Evolutionary conservation across 2,797 vertebrate species (phyloP), one percentile per base, ranked within the genome.

Genomic region (Nannoperca obscura): DNA sequence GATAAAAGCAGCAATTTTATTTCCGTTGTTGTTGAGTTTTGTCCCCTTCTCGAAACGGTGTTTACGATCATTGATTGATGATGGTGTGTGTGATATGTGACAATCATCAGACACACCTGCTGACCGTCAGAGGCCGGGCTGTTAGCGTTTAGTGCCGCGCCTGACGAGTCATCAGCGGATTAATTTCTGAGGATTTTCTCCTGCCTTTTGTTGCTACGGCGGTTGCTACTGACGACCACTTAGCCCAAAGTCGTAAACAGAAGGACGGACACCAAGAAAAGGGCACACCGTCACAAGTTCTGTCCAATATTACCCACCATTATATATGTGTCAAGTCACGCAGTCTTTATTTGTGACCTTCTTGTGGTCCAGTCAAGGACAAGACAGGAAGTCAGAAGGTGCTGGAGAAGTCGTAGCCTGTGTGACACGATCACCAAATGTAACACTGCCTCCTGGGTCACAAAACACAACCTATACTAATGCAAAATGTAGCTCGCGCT

Each of bases 191-290:
- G 88, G 87, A 87, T 93, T 84, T 93, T 90, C 91, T 85, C 67
- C 90, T 88, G 89, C 85, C 89, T 92, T 92, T 92, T 89, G 94
- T 94, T 93, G 93, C 89, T 79, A 86, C 81, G 86, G 89, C 90
- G 92, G 95, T 96, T 96, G 95, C 96, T 86, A 95, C 62, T 89
- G 93, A 91, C 94, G 91, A 96, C 95, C 93, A 78, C 75, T 46
- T 80, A 82, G 76, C 59, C 81, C 61, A 2, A 17, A 90, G 66
- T 76, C 80, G 88, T 84, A 89, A 91, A 91, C 88, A 89, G 83
- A 78, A 81, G 58, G 62, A 78, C 71, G 20, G 59, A 72, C 83
- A 20, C 27, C 14, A 46, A 66, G 60, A 47, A 63, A 62, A 69
- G 57, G 68, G 54, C 69, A 59, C 66, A 52, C 3, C 46, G 19